Evolutionary conservation across 2,113 vertebrate genomes (phyloP).

Genomic region (Osmerus mordax): DNA sequence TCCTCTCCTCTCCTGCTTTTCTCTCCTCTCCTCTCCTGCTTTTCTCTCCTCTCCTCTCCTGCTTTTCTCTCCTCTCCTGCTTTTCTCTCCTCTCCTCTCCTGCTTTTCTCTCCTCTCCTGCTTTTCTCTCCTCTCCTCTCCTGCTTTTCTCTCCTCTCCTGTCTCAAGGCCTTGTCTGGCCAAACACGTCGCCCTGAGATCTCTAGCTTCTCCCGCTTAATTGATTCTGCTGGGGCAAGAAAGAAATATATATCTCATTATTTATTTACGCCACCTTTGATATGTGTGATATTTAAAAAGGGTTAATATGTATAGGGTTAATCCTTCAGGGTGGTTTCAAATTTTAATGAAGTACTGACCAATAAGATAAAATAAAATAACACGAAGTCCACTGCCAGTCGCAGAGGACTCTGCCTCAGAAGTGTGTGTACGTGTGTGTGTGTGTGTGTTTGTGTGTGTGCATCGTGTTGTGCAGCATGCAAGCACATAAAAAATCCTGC

Average conservation of each 20-base stretch:
- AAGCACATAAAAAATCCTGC: background rate
- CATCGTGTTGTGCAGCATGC: background rate
- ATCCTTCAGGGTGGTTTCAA: conserved; percentile 67
- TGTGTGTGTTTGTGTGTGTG: background rate
- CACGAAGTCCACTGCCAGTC: conserved; percentile 51
- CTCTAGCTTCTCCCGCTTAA: conserved; percentile 59
- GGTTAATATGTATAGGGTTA: conserved; percentile 76
- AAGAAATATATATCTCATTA: conserved; percentile 68
- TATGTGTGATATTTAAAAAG: conserved; percentile 76
- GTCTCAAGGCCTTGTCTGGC: conserved; percentile 59
- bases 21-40: no score
- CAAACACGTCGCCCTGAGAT: conserved; percentile 38
- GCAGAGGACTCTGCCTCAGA: background rate
- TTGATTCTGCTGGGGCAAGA: conserved; percentile 73
- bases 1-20: conserved; percentile 7
- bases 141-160: conserved; percentile 20
- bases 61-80: conserved; percentile 24
- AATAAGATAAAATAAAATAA: conserved; percentile 54
- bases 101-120: conserved; percentile 20
- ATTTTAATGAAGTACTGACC: conserved; percentile 72
- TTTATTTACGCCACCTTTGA: conserved; percentile 77
- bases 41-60: no score
- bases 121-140: conserved; percentile 40
- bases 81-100: conserved; percentile 32
- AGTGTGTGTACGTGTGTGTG: background rate